Base-by-base conservation (phyloP, 2,113 vertebrate species). In the Platysternon megacephalum region DNA sequence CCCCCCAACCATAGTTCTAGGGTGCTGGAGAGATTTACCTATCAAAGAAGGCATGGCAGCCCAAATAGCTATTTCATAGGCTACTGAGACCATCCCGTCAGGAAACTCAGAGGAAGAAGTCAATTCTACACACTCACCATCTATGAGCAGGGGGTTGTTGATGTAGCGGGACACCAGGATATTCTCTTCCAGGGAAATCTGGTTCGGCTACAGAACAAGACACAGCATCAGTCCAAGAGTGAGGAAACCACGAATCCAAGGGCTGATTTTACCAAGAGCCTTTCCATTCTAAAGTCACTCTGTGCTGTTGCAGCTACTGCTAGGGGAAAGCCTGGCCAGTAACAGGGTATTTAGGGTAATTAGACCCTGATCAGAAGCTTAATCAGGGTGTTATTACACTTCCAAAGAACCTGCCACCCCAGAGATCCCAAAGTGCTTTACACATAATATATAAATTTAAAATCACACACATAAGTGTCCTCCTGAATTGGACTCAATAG, bases 151-250 rank as follows among this genome's bases (percentile, higher is more conserved):
- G 3, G 99, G 99, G 94, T 99, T 99, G 97, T 96, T 99, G 97
- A 99, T 99, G 85, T 99, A 99, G 93, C 99, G 99, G 88, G 99
- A 99, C 93, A 99, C 99, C 97, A 99, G 98, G 94, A 99, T 99
- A 95, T 99, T 99, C 87, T 99, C 99, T 96, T 99, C 99, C 98
- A 99, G 95, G n/a, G 99, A 97, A 95, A 99, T 99, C 98, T 99
- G 99, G 98, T 97, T 99, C 95, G 99, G 99, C 99, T 99, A 97
- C 52, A 96, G 55, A 90, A 92, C 52, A 95, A 96, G 89, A 98
- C 22, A 98, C 72, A 97, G 79, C 35, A 19, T 72, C n/a, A 97
- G 94, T 90, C 88, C 93, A 79, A 90, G 44, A 96, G 79, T 86
- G 46, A 87, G 86, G 80, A 98, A 92, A 78, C 52, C 35, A 85